These are phyloP conservation scores for Anser brachyrhynchus DNA, from an alignment of 2,113 vertebrate genomes.

Conservation along the genomic window DNA sequence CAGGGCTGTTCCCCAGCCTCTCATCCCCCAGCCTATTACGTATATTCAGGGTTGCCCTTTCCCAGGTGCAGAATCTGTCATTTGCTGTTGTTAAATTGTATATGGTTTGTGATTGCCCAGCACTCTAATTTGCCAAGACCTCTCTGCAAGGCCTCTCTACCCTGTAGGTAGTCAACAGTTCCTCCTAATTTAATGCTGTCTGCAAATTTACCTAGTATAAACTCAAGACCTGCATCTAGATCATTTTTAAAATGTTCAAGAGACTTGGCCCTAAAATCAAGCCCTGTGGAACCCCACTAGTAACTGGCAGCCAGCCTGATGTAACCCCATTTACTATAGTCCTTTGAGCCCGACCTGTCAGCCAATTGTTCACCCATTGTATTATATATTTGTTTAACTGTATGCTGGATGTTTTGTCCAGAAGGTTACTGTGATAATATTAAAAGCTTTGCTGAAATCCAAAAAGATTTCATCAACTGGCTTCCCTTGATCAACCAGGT, in stretches of 20 bases:
- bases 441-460: not conserved
- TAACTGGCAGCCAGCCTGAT: not conserved
- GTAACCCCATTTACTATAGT: not conserved
- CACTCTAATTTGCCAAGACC: not conserved
- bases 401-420: not conserved
- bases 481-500: not conserved
- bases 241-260: not conserved
- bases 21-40: not conserved
- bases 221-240: not conserved
- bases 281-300: not conserved
- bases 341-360: not conserved
- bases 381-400: too few relatives aligned
- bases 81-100: not conserved
- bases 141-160: not conserved
- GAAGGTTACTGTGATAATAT: not conserved
- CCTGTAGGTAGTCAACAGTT: not conserved
- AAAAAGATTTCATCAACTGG: not conserved
- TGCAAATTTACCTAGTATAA: not conserved
- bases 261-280: not conserved
- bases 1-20: not conserved
- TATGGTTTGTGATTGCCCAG: not conserved
- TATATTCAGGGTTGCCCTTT: not conserved
- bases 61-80: not conserved
- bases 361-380: not conserved
- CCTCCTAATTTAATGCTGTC: not conserved